Conservation (phyloP, 1,140 invertebrate genomes). For the Drosophila bocki region DNA sequence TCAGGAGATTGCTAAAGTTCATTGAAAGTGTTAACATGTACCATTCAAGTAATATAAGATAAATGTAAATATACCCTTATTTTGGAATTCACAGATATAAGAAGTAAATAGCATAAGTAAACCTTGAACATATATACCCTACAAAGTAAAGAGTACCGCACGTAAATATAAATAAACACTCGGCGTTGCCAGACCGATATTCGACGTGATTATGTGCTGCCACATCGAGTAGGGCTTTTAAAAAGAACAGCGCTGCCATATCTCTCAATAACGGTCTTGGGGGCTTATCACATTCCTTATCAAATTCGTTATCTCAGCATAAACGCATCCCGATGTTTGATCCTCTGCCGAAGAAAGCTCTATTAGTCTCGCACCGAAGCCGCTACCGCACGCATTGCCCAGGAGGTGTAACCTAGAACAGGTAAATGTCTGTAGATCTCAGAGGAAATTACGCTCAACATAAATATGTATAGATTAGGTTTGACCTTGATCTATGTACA, state of each 20-base stretch:
- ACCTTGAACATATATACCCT: background rate
- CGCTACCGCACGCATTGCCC: slow-evolving; percentile 30
- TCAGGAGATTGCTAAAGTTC: background rate
- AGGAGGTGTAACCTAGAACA: too few relatives aligned
- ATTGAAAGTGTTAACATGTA: background rate
- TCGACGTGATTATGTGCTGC: background rate
- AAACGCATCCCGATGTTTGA: slow-evolving; percentile 15
- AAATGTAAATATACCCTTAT: background rate
- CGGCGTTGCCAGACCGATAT: slow-evolving; percentile 20
- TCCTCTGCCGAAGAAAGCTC: background rate
- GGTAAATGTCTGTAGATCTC: slow-evolving; percentile 16
- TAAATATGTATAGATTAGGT: background rate
- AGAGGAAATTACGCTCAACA: background rate
- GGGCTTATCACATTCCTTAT: slow-evolving; percentile 58
- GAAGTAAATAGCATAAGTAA: too few relatives aligned
- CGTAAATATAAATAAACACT: slow-evolving; percentile 47
- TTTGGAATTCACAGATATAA: background rate
- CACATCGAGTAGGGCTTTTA: slow-evolving; percentile 10
- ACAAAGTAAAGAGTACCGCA: slow-evolving; percentile 11
- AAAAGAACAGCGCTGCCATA: slow-evolving; percentile 11
- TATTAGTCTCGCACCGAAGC: slow-evolving; percentile 41
- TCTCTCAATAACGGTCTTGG: slow-evolving; percentile 3
- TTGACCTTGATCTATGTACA: background rate
- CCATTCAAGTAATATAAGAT: background rate
- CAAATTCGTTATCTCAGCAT: slow-evolving; percentile 25